Percentiles rank a stretch among this genome's conserved stretches.
These are phyloP conservation scores for Felis chaus DNA, from an alignment of 2,113 vertebrate species.

Conservation along the genomic window DNA sequence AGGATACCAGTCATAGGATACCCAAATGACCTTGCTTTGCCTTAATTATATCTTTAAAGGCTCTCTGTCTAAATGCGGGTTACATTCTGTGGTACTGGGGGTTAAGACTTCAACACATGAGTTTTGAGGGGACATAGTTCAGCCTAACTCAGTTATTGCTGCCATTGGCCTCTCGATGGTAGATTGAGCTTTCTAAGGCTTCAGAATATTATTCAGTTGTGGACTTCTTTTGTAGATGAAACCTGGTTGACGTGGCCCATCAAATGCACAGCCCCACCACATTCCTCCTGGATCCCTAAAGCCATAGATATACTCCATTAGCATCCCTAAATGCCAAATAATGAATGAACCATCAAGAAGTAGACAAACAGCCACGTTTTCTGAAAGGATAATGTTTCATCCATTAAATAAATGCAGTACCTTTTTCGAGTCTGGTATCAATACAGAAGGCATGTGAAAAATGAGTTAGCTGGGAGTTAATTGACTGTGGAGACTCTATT, in stretches of 20 bases:
- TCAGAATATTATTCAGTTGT: neutral
- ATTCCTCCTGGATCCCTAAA: neutral
- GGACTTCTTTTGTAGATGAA: neutral
- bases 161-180: neutral
- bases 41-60: neutral
- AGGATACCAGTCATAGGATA: neutral
- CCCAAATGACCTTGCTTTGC: neutral
- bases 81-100: neutral
- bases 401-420: slow-evolving; percentile 58
- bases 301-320: neutral
- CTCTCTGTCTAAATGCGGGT: neutral
- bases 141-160: neutral
- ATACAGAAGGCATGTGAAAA: slow-evolving; percentile 57
- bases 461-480: slow-evolving; percentile 67
- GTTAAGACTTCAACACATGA: neutral
- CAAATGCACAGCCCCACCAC: neutral
- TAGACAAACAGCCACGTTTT: neutral
- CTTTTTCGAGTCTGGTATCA: slow-evolving; percentile 55
- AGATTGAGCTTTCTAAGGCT: neutral
- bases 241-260: neutral
- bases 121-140: neutral
- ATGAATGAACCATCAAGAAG: slow-evolving; percentile 23
- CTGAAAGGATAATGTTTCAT: slow-evolving; percentile 60
- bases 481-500: slow-evolving; percentile 61
- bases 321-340: neutral